Evolutionary conservation across 2,113 vertebrate genomes (phyloP).

Genomic region (Andinoacara biseriatus): DNA sequence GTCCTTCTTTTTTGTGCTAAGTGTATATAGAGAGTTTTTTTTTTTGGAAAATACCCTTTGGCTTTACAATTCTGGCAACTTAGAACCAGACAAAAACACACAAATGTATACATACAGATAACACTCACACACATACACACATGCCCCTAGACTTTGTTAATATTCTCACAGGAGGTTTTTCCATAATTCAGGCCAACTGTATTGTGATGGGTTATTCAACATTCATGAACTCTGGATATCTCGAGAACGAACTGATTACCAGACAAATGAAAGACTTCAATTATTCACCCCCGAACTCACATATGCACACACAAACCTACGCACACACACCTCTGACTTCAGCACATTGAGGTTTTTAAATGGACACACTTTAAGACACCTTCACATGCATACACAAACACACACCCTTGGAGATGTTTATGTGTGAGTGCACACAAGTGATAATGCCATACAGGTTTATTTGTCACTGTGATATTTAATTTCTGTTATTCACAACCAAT

Average conservation of each 20-base stretch:
- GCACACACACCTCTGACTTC: slow-evolving; percentile 52
- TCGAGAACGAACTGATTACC: slow-evolving; percentile 99
- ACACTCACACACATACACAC: slow-evolving; percentile 52
- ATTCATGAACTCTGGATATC: slow-evolving; percentile 99
- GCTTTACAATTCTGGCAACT: slow-evolving; percentile 1
- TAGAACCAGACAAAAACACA: slow-evolving; percentile 43
- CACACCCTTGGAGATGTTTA: slow-evolving; percentile 24
- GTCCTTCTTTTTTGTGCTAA: too few species aligned
- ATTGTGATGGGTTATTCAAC: slow-evolving; percentile 99
- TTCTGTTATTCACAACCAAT: slow-evolving; percentile 77
- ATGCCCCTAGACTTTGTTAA: slow-evolving; percentile 87
- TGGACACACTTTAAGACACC: slow-evolving; percentile 31
- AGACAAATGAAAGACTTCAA: slow-evolving; percentile 99
- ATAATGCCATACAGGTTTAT: slow-evolving; percentile 63
- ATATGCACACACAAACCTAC: slow-evolving; percentile 67
- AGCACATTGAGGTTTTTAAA: slow-evolving; percentile 49
- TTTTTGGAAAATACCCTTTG: not conserved
- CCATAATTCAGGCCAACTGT: slow-evolving; percentile 99
- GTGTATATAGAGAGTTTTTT: too few species aligned
- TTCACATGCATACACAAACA: slow-evolving; percentile 39
- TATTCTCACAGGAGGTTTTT: slow-evolving; percentile 94
- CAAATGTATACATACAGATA: slow-evolving; percentile 48
- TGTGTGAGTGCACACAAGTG: slow-evolving; percentile 14
- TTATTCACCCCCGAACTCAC: slow-evolving; percentile 89
- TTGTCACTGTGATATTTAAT: slow-evolving; percentile 64